A percentile compares a stretch with the other conserved stretches of the same genome.
Conservation (phyloP, 53 echinoderm and acorn worm species). For the Antedon mediterranea region DNA sequence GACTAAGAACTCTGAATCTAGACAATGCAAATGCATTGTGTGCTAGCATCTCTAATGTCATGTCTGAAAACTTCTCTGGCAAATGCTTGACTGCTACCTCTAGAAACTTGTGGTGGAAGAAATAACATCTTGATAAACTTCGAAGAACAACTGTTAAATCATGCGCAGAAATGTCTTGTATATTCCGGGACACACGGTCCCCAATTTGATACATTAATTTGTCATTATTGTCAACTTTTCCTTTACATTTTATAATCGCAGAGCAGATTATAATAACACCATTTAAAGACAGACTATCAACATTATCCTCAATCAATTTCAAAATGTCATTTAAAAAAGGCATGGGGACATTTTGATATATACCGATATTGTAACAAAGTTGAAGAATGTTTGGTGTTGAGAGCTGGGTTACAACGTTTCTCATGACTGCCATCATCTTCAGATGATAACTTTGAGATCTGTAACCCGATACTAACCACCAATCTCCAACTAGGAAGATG, state of each 20-base stretch:
- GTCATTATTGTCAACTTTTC: neutral
- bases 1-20: conserved; percentile 38
- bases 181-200: neutral
- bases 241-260: neutral
- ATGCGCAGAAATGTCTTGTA: neutral
- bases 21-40: conserved; percentile 65
- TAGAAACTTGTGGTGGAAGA: neutral
- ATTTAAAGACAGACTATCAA: neutral
- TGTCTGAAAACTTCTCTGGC: neutral
- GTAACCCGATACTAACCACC: conserved; percentile 28
- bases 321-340: neutral
- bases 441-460: neutral
- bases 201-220: neutral
- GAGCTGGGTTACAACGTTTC: neutral
- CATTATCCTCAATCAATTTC: neutral
- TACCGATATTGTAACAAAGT: neutral
- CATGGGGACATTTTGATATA: neutral
- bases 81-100: neutral
- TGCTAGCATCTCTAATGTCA: neutral
- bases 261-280: neutral
- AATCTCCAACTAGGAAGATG: conserved; percentile 52
- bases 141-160: neutral
- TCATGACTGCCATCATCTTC: neutral
- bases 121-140: neutral
- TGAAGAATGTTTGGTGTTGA: neutral